Base-by-base conservation (phyloP, 2,888 invertebrate species). In the Drosophila ezoana region DNA sequence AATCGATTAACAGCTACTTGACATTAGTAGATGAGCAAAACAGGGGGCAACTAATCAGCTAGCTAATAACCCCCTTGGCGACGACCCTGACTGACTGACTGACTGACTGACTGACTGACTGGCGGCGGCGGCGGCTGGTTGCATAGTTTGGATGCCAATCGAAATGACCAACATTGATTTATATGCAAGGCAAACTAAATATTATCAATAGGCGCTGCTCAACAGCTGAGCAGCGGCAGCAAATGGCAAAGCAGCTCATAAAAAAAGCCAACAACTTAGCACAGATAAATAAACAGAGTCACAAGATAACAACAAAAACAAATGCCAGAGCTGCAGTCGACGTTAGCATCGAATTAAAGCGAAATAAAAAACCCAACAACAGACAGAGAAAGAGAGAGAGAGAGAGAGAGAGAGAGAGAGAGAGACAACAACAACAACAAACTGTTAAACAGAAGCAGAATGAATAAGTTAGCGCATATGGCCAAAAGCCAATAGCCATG, bases 111-210 rank as follows among this genome's bases (percentile, higher is more conserved):
- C 45, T 44, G 45, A 23, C 16, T 43, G 33, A 41, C 33, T 32
- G n/a, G n/a, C n/a, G n/a, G n/a, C n/a, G 63, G 57, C 20, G n/a
- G 58, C 28, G 37, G 64, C 49, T 35, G 57, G 56, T 70, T 81
- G 82, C 84, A 84, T 87, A 81, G 69, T 68, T 85, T 43, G 71
- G 79, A 83, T 86, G 83, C 87, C 86, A 76, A 80, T 76, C 86
- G 87, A 67, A 76, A 54, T 78, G 76, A 78, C 81, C 89, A 89
- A 89, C 76, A 77, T 65, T 79, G 89, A 88, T 89, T 88, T 88
- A 80, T 89, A 89, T 81, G 87, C 89, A 88, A 86, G 89, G 87
- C 82, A 80, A 85, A 66, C 71, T 60, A 72, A 89, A 79, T 83
- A 86, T 82, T 87, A 76, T 89, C 79, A 79, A 87, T 82, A 82